Conservation (phyloP, 2,113 vertebrate species). For the Strix uralensis region DNA sequence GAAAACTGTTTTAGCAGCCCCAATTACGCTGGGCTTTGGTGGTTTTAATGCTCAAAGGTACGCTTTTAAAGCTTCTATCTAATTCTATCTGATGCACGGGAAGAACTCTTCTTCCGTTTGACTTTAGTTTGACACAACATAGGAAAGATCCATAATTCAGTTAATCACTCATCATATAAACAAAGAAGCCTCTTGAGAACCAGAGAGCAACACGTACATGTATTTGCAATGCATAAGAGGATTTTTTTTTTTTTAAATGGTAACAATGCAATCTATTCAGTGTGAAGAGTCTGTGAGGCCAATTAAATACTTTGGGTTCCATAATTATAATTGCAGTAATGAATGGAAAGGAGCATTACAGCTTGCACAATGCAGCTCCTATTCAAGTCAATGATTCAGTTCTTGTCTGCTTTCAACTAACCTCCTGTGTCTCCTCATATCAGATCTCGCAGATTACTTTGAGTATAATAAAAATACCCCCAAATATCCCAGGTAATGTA, state of each 20-base stretch:
- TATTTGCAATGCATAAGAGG: slow-evolving; percentile 68
- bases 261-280: slow-evolving; percentile 80
- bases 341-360: slow-evolving; percentile 69
- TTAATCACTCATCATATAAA: slow-evolving; percentile 76
- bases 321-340: slow-evolving; percentile 78
- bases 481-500: slow-evolving; percentile 41
- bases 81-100: background rate
- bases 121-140: slow-evolving; percentile 26
- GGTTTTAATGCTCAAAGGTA: fast-evolving
- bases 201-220: slow-evolving; percentile 60
- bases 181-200: slow-evolving; percentile 77
- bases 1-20: background rate
- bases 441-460: slow-evolving; percentile 48
- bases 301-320: slow-evolving; percentile 77
- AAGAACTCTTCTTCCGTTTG: background rate
- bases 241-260: slow-evolving; percentile 31
- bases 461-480: slow-evolving; percentile 28
- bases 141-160: slow-evolving; percentile 62
- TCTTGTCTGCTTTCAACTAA: slow-evolving; percentile 62
- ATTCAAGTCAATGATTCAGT: slow-evolving; percentile 34
- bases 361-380: slow-evolving; percentile 66
- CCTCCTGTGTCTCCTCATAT: slow-evolving; percentile 61
- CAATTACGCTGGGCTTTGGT: fast-evolving
- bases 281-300: slow-evolving; percentile 67
- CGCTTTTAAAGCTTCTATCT: background rate